Percentiles rank a stretch among this genome's conserved stretches.
Evolutionary conservation across 1,140 invertebrate genomes (phyloP).

Genomic region (Drosophila seguyi): DNA sequence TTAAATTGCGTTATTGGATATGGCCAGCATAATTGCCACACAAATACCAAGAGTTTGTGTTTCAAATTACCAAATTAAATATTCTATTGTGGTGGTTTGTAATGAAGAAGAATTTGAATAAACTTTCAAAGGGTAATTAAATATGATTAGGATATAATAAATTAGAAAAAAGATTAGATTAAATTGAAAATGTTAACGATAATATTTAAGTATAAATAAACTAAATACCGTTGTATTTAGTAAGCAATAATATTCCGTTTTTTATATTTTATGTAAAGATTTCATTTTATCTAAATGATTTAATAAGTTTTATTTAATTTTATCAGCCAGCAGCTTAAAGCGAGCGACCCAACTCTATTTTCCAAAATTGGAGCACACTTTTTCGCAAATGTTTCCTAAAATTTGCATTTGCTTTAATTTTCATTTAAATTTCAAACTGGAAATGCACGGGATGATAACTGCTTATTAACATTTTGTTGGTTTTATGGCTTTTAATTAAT

Average conservation of each 20-base stretch:
- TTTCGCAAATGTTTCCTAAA: constrained; percentile 30
- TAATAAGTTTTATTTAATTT: no score
- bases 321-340: background rate
- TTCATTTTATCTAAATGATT: no score
- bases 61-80: constrained; percentile 28
- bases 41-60: constrained; percentile 12
- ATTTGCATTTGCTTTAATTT: constrained; percentile 34
- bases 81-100: background rate
- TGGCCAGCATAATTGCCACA: constrained; percentile 16
- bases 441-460: constrained; percentile 25
- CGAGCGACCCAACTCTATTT: background rate
- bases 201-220: no score
- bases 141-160: background rate
- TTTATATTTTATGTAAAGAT: no score
- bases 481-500: constrained; percentile 56
- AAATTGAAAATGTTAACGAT: background rate
- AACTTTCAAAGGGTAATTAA: background rate
- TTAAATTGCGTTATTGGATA: constrained; percentile 6
- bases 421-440: constrained; percentile 29
- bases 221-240: no score
- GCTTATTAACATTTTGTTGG: constrained; percentile 55
- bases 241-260: no score
- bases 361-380: constrained; percentile 22
- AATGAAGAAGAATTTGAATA: background rate
- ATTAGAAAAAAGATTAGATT: no score